Evolutionary conservation across 2,888 invertebrate genomes (phyloP).

Genomic region (Macrostomum cliftonense): DNA sequence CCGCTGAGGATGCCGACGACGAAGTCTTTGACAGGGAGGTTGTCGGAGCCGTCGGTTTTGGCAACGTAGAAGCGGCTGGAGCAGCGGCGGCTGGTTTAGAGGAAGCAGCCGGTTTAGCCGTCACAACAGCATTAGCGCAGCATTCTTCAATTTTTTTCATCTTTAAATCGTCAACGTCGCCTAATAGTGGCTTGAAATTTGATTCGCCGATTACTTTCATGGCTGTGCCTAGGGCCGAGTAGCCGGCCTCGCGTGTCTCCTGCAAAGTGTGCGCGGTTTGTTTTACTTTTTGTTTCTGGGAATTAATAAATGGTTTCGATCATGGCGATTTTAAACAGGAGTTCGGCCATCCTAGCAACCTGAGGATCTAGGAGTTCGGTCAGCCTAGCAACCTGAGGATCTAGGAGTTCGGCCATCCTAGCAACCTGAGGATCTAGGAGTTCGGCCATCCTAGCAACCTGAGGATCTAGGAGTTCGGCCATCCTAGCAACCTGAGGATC

Average conservation of each 20-base stretch:
- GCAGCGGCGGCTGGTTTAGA: constrained; percentile 14
- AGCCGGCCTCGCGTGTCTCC: constrained; percentile 70
- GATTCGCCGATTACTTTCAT: constrained; percentile 85
- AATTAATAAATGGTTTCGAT: too few relatives aligned
- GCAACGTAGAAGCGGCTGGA: constrained; percentile 1
- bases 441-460: too few relatives aligned
- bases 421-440: too few relatives aligned
- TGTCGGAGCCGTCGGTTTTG: neutral
- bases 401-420: too few relatives aligned
- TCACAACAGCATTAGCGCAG: constrained; percentile 57
- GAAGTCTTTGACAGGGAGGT: too few relatives aligned
- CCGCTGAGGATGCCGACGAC: neutral
- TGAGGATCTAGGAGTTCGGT: too few relatives aligned
- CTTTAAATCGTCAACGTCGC: constrained; percentile 71
- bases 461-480: too few relatives aligned
- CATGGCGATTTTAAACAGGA: too few relatives aligned
- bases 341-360: too few relatives aligned
- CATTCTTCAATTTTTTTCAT: constrained; percentile 78
- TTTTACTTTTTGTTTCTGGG: too few relatives aligned
- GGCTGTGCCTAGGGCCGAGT: constrained; percentile 76
- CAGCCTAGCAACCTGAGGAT: too few relatives aligned
- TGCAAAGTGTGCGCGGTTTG: constrained; percentile 50
- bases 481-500: too few relatives aligned
- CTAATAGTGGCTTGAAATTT: constrained; percentile 64
- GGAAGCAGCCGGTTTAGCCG: constrained; percentile 12